A percentile compares a stretch with the other conserved stretches of the same genome.
phyloP scores from a whole-genome alignment of 2,888 invertebrate species.

The Callyntrura sp. region DNA sequence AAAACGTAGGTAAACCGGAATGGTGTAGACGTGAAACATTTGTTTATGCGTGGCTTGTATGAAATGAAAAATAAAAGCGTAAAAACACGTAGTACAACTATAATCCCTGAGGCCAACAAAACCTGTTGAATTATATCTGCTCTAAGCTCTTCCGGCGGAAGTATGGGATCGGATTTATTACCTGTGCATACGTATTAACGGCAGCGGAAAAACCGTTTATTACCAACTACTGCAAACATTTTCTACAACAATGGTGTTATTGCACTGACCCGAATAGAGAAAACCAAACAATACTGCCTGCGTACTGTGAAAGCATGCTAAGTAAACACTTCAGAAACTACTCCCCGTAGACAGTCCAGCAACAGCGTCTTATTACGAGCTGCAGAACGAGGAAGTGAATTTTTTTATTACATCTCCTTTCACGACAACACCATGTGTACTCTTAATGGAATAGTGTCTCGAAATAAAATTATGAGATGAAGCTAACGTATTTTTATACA shows the following conservation, averaged over 20 bases:
- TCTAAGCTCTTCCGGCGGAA: slow-evolving; percentile 19
- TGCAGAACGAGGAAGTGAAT: no score
- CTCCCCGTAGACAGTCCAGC: slow-evolving; percentile 4
- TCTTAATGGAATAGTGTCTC: no score
- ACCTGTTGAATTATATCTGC: slow-evolving; percentile 19
- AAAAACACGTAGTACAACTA: background rate
- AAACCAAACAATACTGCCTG: background rate
- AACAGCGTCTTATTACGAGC: no score
- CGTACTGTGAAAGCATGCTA: background rate
- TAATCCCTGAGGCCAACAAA: slow-evolving; percentile 60
- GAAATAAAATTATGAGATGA: no score
- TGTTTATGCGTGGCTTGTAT: background rate
- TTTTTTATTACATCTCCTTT: no score
- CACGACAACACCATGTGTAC: no score
- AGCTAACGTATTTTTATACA: no score
- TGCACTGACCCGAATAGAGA: slow-evolving; percentile 25
- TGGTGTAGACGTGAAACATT: background rate
- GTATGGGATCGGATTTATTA: slow-evolving; percentile 6
- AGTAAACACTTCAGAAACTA: background rate
- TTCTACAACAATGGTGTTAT: background rate
- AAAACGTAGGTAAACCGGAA: background rate
- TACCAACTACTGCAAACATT: background rate
- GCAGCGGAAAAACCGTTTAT: background rate
- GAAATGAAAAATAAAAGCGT: background rate
- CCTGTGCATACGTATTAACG: background rate